Base-by-base conservation (phyloP, 2,797 vertebrate genomes). In the Anniella stebbinsi region DNA sequence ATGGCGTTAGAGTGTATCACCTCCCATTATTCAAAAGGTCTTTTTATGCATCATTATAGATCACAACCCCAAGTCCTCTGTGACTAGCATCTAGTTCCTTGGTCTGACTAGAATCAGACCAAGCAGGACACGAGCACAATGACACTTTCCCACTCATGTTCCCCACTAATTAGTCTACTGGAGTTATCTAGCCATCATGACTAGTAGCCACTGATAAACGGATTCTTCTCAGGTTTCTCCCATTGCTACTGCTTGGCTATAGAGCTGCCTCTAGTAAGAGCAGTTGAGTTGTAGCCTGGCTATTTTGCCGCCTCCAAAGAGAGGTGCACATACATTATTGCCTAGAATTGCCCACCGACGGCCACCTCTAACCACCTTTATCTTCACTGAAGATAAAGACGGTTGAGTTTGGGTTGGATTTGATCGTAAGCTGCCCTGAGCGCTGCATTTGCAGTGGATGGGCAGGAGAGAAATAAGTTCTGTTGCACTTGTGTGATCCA, bases 1-100 rank as follows among this genome's bases (percentile, higher is more conserved):
- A 95, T 88, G 9, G 9, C 48, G 94, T 94, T 93, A 93, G 21
- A 92, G 91, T 92, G 57, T 1, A 92, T 95, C 93, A 96, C 86
- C 92, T 83, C 92, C 84, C 33, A 94, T 92, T 66, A 87, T 75
- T 91, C 92, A 93, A 89, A 60, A 92, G 87, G 70, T 90, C 0
- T 92, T 88, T 92, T 87, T 30, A 87, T 23, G 45, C 45, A 91
- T 33, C 93, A 93, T 89, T 84, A 91, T 76, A 89, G 92, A 92
- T 85, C 72, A 45, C 70, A 54, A 18, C 2, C 10, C 2, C 10
- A 89, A 89, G 17, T 91, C 54, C 45, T 94, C 18, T 33, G 72
- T 17, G 80, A 33, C 51, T 60, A 93, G 77, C 93, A 92, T 76
- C 81, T 12, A 51, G 86, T 88, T 66, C 4, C 57, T 54, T 77